Evolutionary conservation across 2,888 invertebrate species (phyloP).

Genomic region (Phania funesta): DNA sequence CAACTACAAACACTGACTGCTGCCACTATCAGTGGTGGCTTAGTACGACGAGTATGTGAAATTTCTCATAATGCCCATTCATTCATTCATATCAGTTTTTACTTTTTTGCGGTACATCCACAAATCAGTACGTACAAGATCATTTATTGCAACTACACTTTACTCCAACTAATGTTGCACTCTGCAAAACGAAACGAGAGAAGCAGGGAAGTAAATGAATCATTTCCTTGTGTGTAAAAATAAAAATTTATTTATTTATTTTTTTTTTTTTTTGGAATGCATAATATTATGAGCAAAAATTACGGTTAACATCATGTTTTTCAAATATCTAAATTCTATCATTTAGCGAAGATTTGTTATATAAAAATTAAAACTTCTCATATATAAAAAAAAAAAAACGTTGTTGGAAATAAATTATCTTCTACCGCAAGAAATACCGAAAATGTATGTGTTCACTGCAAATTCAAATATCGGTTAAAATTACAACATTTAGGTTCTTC

Average conservation of each 20-base stretch:
- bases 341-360: no score
- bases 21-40: conserved; percentile 5
- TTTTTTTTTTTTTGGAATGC: no score
- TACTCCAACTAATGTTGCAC: conserved; percentile 15
- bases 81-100: conserved; percentile 17
- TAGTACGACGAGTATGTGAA: conserved; percentile 49
- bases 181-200: not conserved
- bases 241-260: not conserved
- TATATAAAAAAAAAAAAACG: no score
- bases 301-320: no score
- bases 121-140: conserved; percentile 1
- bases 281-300: no score
- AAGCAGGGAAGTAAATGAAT: conserved; percentile 15
- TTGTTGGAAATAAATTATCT: no score
- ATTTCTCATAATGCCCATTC: conserved; percentile 47
- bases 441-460: no score
- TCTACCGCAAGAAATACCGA: no score
- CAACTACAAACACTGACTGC: conserved; percentile 4
- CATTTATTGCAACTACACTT: conserved; percentile 35
- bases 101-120: not conserved
- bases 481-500: no score
- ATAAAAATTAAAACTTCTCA: no score
- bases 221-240: not conserved
- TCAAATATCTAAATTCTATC: no score
- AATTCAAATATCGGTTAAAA: no score